Base-by-base conservation (phyloP, 2,797 vertebrate genomes). In the Petrocephalus schoutedeni region DNA sequence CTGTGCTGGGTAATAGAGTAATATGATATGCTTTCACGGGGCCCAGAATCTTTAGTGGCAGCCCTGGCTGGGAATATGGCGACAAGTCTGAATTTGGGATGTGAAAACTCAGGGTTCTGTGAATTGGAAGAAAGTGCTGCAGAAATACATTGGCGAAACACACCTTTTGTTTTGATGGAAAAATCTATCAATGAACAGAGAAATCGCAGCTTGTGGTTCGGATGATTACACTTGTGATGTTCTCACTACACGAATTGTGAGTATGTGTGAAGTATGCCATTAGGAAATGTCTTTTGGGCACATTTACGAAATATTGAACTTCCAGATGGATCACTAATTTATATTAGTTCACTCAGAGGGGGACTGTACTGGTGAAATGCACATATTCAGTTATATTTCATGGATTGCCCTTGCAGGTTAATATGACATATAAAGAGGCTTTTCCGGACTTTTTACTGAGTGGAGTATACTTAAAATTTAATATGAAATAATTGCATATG, bases 321-420 rank as follows among this genome's bases (percentile, higher is more conserved):
- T 74, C 32, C 74, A 23, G 87, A 87, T 64, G 23, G 49, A 58
- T 87, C 61, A 74, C 67, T 74, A 74, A 74, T 74, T 14, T 74
- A 14, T 74, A 74, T 74, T 74, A 74, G 32, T 41, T 74, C 64
- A 71, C 28, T 71, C 28, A 71, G 28, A 74, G 67, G 0, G 5
- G 32, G 32, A 74, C 67, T 74, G 14, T 0, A 74, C 14, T 32
- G 14, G 67, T 16, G 36, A 74, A 74, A 74, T 74, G 67, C 32
- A 74, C 67, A 74, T 14, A 74, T 74, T 74, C 67, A 74, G 67
- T 41, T 14, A 74, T 41, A 32, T 41, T 71, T 74, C 32, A 74
- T 32, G 32, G 67, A 74, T 41, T 74, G 5, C 32, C 67, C 67
- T 74, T 41, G 32, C 36, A 74, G 14, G 67, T 74, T 74, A 74